A percentile compares a stretch with the other conserved stretches of the same genome.
Evolutionary conservation across 2,797 vertebrate species (phyloP).

Genomic region (Semotilus atromaculatus): DNA sequence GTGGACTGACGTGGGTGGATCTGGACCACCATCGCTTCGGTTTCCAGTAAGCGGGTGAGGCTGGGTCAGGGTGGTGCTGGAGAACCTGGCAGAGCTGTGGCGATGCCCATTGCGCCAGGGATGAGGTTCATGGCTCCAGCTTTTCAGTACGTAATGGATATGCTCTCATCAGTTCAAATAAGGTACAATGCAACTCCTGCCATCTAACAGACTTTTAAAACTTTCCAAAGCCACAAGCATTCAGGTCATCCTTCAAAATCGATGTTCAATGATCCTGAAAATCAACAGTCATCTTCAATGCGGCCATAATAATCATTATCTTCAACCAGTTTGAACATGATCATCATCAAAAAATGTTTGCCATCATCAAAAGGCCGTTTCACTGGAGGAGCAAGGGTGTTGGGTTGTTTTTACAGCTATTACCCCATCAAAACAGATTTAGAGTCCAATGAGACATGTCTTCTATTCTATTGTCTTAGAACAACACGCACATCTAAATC

Average conservation of each 20-base stretch:
- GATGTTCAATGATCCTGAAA: not conserved
- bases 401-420: not conserved
- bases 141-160: constrained; percentile 11
- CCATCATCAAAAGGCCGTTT: not conserved
- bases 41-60: constrained; percentile 53
- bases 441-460: not conserved
- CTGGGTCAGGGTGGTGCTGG: constrained; percentile 30
- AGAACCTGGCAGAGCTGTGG: constrained; percentile 36
- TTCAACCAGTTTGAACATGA: not conserved
- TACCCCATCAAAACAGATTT: not conserved
- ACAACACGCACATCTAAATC: not conserved
- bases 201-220: not conserved
- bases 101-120: constrained; percentile 18
- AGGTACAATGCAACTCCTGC: constrained; percentile 5
- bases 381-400: not conserved
- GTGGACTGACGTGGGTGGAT: constrained; percentile 53
- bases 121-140: constrained; percentile 9
- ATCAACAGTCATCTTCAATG: not conserved
- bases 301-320: not conserved
- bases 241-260: not conserved
- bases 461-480: not conserved
- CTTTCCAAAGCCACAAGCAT: constrained; percentile 12
- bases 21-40: constrained; percentile 47
- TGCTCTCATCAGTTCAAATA: constrained; percentile 21
- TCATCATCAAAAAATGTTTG: not conserved